Evolutionary conservation across 2,113 vertebrate species (phyloP).

Genomic region (Colistium nudipinnis): DNA sequence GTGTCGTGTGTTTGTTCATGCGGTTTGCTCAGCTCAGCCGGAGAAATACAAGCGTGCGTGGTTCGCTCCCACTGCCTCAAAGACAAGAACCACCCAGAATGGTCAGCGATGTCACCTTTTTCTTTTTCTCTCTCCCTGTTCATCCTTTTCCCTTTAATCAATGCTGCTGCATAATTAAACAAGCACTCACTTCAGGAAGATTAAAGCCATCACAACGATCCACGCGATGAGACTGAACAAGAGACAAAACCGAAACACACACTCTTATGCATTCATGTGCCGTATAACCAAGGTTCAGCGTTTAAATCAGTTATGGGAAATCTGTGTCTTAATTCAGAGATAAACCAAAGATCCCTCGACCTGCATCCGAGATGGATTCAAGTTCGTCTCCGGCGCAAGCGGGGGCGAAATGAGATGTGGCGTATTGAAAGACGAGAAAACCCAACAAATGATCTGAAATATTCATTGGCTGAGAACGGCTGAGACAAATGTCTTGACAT

Average conservation of each 20-base stretch:
- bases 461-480: constrained; percentile 17
- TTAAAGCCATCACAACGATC: constrained; percentile 73
- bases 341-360: background rate
- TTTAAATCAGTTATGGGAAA: constrained; percentile 29
- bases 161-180: constrained; percentile 65
- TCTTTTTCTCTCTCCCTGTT: background rate
- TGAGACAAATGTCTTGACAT: constrained; percentile 60
- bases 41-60: background rate
- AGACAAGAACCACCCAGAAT: background rate
- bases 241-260: constrained; percentile 32
- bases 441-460: constrained; percentile 24
- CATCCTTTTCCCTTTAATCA: constrained; percentile 25
- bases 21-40: background rate
- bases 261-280: constrained; percentile 17
- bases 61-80: background rate
- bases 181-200: constrained; percentile 68
- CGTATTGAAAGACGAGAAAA: constrained; percentile 13
- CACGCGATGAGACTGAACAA: constrained; percentile 22
- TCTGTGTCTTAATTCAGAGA: background rate
- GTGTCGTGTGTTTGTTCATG: too few species aligned
- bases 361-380: background rate
- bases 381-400: background rate
- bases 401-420: constrained; percentile 7
- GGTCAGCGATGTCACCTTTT: constrained; percentile 17
- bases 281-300: constrained; percentile 25